Base-by-base conservation (phyloP, 92 coral and sea anemone species). In the Paragorgia papillata region DNA sequence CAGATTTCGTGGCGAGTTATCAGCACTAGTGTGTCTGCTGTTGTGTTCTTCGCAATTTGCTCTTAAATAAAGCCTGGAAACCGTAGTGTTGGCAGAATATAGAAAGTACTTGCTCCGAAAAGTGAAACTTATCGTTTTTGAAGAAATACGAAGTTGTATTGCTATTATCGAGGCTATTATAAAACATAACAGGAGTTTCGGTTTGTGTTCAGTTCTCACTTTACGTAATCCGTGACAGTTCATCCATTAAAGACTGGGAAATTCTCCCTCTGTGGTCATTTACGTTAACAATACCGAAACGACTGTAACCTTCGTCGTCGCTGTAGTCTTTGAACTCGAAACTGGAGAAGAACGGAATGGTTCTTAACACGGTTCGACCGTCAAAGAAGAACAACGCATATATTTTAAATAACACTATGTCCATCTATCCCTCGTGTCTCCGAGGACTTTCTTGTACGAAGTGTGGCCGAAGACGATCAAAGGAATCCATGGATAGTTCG, bases 331-430 rank as follows among this genome's bases (percentile, higher is more conserved):
- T 24, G 49, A 53, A 54, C 17, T 19, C 26, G 28, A 41, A 30
- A 51, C 40, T 71, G 78, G 69, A 37, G 41, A 10, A 20, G 13
- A 31, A 14, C n/a, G 78, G 58, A 49, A 71, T 71, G 78, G 78
- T 71, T 51, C 26, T 71, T 1, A 71, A 71, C 78, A 27, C 78
- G 78, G 78, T 53, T 21, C 31, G 63, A 18, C 78, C 64, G 64
- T 53, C 62, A 15, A 33, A 71, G 64, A 71, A 71, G 48, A 57
- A 28, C 31, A 15, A 12, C 15, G 54, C n/a, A 32, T 20, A 30
- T 55, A 12, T 29, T n/a, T n/a, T n/a, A n/a, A n/a, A n/a, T 28
- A 71, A 71, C 17, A 71, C 28, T 71, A 69, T 69, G 76, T 69
- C 78, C 29, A 54, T 39, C 33, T 71, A 53, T 14, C 32, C 48